phyloP scores from a whole-genome alignment of 2,888 invertebrate species.

The Anorthoa munda region DNA sequence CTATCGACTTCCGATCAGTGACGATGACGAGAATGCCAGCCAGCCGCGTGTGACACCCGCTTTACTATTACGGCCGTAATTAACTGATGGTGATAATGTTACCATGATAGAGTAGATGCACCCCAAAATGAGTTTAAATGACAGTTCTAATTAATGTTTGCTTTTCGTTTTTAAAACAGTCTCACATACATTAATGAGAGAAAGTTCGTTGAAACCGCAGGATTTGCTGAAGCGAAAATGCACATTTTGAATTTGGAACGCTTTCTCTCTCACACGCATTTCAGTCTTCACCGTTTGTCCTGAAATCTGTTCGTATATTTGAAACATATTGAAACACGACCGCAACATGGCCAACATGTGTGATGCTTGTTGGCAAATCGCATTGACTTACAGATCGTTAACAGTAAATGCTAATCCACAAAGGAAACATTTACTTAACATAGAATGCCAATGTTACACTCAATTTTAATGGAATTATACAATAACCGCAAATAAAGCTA shows the following conservation, averaged over 20 bases:
- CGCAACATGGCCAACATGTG: constrained; percentile 26
- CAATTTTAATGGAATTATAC: background rate
- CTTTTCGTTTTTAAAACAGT: constrained; percentile 44
- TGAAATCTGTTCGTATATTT: constrained; percentile 14
- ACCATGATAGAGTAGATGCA: constrained; percentile 57
- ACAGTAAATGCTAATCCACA: constrained; percentile 1
- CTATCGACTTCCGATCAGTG: constrained; percentile 86
- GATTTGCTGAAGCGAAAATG: constrained; percentile 50
- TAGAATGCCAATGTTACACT: background rate
- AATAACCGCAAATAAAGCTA: constrained; percentile 9
- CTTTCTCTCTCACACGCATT: constrained; percentile 13
- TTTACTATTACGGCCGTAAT: constrained; percentile 61
- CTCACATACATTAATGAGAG: constrained; percentile 47
- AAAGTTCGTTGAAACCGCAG: constrained; percentile 49
- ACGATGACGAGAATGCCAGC: constrained; percentile 61
- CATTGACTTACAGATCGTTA: constrained; percentile 1
- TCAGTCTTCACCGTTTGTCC: constrained; percentile 5
- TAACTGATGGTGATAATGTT: constrained; percentile 58
- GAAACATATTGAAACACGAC: constrained; percentile 26
- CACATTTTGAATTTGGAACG: constrained; percentile 28
- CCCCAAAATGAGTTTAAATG: constrained; percentile 49
- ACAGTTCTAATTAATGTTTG: constrained; percentile 56
- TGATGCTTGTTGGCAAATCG: constrained; percentile 17
- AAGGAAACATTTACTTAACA: constrained; percentile 12
- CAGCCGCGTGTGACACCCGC: constrained; percentile 70